Conservation (phyloP, 1,140 invertebrate species). For the Drosophila sp. region DNA sequence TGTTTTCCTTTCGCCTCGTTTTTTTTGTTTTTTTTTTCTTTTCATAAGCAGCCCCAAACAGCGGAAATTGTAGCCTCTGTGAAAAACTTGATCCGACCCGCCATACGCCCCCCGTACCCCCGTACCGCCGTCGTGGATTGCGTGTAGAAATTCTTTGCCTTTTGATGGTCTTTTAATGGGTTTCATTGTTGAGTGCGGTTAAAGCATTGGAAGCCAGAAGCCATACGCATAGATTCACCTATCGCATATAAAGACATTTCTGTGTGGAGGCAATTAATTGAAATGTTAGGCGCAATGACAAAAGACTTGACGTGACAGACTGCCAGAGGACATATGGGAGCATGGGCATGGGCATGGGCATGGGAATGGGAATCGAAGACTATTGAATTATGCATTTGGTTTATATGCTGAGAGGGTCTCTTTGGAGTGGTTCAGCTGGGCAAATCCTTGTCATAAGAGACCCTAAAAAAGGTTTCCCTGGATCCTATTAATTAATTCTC, state of each 20-base stretch:
- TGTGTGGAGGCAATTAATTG: slow-evolving; percentile 50
- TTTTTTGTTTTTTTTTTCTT: background rate
- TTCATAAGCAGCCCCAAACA: slow-evolving; percentile 26
- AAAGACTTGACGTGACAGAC: slow-evolving; percentile 52
- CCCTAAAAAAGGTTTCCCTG: too few species aligned
- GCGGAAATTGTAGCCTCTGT: slow-evolving; percentile 49
- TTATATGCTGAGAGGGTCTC: background rate
- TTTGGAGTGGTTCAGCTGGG: background rate
- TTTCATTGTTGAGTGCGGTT: slow-evolving; percentile 30
- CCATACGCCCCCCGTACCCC: too few species aligned
- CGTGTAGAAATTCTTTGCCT: slow-evolving; percentile 34
- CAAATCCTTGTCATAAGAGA: too few species aligned
- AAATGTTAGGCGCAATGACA: slow-evolving; percentile 64
- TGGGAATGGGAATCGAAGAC: slow-evolving; percentile 21
- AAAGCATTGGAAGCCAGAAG: slow-evolving; percentile 38
- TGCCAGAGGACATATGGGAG: slow-evolving; percentile 40
- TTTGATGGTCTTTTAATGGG: slow-evolving; percentile 40
- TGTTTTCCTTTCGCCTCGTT: background rate
- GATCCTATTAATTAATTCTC: too few species aligned
- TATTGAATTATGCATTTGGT: slow-evolving; percentile 5
- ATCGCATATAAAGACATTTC: slow-evolving; percentile 1
- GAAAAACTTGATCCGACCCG: slow-evolving; percentile 31
- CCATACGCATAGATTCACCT: slow-evolving; percentile 29
- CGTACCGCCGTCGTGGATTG: slow-evolving; percentile 19
- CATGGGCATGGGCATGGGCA: slow-evolving; percentile 4